Evolutionary conservation across 2,797 vertebrate genomes (phyloP).

Genomic region (Coluber constrictor): DNA sequence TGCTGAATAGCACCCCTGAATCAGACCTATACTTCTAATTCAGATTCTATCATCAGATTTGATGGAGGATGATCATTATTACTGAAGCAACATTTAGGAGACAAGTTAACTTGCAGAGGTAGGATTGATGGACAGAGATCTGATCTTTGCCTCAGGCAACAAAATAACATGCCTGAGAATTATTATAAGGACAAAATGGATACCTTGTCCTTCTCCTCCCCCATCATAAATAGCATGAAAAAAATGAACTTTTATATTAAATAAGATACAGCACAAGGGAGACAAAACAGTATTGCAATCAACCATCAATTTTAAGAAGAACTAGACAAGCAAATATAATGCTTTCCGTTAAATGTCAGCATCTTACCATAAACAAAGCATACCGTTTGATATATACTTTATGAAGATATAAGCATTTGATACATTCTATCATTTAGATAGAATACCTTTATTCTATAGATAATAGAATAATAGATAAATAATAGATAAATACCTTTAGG

Average conservation of each 20-base stretch:
- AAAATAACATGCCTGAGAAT: background rate
- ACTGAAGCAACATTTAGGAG: background rate
- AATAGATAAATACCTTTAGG: fast-evolving
- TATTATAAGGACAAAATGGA: conserved; percentile 1
- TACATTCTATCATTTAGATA: conserved; percentile 16
- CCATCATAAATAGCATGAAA: background rate
- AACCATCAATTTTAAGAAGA: conserved; percentile 19
- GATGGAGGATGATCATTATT: background rate
- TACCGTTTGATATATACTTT: conserved; percentile 25
- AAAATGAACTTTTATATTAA: background rate
- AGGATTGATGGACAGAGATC: background rate
- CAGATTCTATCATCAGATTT: background rate
- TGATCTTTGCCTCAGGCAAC: background rate
- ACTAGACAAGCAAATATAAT: conserved; percentile 23
- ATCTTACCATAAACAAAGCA: conserved; percentile 9
- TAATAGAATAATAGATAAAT: no score
- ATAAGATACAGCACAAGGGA: background rate
- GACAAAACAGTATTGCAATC: background rate
- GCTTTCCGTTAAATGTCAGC: conserved; percentile 4
- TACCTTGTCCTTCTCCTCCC: background rate
- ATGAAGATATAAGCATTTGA: background rate
- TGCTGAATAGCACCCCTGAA: background rate
- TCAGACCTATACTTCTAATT: background rate
- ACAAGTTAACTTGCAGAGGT: background rate
- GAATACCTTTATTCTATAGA: no score